Conservation (phyloP, 2,113 vertebrate genomes). For the Acrocephalus arundinaceus region DNA sequence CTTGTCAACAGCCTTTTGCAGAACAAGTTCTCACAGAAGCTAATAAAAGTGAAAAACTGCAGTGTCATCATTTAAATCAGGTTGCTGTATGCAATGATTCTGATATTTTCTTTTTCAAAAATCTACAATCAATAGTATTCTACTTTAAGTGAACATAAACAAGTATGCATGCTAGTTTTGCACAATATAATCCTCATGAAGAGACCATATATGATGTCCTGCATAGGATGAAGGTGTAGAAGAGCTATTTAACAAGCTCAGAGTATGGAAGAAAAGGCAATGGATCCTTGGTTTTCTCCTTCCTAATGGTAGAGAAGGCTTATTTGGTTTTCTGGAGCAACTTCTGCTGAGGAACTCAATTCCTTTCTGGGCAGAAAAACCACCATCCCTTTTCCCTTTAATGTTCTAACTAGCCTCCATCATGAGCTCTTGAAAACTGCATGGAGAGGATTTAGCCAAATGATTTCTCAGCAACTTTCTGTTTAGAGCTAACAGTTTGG, state of each 20-base stretch:
- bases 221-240: not conserved
- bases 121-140: not conserved
- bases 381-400: not conserved
- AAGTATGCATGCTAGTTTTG: not conserved
- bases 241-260: not conserved
- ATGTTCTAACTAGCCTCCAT: not conserved
- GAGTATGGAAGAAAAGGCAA: not conserved
- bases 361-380: not conserved
- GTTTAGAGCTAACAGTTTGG: not conserved
- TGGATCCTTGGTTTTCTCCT: not conserved
- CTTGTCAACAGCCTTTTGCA: not conserved
- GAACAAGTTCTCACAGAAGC: not conserved
- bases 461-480: not conserved
- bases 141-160: not conserved
- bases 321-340: not conserved
- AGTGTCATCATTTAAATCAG: not conserved
- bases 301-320: not conserved
- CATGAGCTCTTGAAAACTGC: not conserved
- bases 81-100: not conserved
- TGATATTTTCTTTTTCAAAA: not conserved
- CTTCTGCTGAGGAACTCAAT: not conserved
- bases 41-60: not conserved
- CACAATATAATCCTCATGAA: not conserved
- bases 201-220: not conserved
- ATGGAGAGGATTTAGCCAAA: not conserved